These are phyloP conservation scores for Acanthaster planci DNA, from an alignment of 35 echinoderm and acorn worm species.

Conservation along the genomic window DNA sequence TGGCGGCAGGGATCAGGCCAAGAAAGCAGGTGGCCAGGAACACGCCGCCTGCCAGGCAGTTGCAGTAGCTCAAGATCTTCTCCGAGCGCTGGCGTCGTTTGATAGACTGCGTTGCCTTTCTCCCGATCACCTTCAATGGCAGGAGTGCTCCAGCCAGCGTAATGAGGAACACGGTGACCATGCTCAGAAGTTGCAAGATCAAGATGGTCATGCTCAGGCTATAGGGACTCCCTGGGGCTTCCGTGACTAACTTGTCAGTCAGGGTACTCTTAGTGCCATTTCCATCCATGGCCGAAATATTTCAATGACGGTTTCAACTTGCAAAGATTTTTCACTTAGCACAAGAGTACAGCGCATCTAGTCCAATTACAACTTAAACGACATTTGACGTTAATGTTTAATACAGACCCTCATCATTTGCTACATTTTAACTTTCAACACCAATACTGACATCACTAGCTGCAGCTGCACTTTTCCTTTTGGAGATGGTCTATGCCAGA, in stretches of 20 bases:
- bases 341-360: too few relatives aligned
- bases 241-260: not conserved
- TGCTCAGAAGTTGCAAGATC: constrained; percentile 64
- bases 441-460: too few relatives aligned
- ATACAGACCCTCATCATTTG: too few relatives aligned
- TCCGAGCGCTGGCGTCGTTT: constrained; percentile 38
- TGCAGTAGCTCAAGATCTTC: constrained; percentile 72
- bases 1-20: constrained; percentile 80
- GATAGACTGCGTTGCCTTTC: constrained; percentile 8
- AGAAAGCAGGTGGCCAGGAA: constrained; percentile 96
- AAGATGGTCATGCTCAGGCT: constrained; percentile 39
- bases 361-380: too few relatives aligned
- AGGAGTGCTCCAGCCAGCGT: constrained; percentile 77
- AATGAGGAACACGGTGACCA: constrained; percentile 62
- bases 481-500: too few relatives aligned
- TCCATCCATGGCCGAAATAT: too few relatives aligned
- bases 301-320: too few relatives aligned
- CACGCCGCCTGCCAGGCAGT: constrained; percentile 92
- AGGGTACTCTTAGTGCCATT: too few relatives aligned
- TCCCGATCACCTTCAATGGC: constrained; percentile 77
- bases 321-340: too few relatives aligned
- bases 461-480: too few relatives aligned
- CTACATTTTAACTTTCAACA: too few relatives aligned
- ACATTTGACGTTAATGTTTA: too few relatives aligned
- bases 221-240: not conserved